A percentile compares a stretch with the other conserved stretches of the same genome.
Evolutionary conservation across 2,888 invertebrate genomes (phyloP).

Genomic region (Acronicta alni): DNA sequence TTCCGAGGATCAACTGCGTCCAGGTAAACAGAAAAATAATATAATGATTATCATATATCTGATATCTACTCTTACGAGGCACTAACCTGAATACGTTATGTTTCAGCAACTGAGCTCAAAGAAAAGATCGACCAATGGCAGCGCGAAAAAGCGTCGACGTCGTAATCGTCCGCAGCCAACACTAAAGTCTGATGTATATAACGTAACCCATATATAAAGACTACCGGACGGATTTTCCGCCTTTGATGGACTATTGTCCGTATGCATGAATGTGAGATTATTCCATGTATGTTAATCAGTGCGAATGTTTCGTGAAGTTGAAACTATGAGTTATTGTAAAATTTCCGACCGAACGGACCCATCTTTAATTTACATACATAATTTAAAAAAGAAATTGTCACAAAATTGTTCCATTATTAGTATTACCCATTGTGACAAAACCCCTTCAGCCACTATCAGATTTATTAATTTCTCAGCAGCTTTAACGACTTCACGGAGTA

Average conservation of each 20-base stretch:
- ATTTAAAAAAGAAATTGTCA: constrained; percentile 51
- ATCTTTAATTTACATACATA: constrained; percentile 51
- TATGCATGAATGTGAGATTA: constrained; percentile 83
- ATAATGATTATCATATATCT: neutral
- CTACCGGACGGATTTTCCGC: constrained; percentile 77
- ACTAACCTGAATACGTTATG: constrained; percentile 13
- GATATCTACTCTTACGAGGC: neutral
- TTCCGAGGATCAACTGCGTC: constrained; percentile 97
- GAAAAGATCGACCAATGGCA: constrained; percentile 96
- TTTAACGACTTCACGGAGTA: constrained; percentile 35
- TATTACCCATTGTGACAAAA: constrained; percentile 41
- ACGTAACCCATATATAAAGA: constrained; percentile 78
- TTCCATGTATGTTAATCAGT: constrained; percentile 75
- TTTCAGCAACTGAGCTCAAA: constrained; percentile 94
- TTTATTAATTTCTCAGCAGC: constrained; percentile 33
- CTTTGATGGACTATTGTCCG: constrained; percentile 82
- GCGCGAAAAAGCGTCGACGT: constrained; percentile 90
- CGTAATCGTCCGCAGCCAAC: constrained; percentile 77
- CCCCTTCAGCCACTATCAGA: constrained; percentile 30
- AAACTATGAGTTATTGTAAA: constrained; percentile 42
- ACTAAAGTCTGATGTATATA: constrained; percentile 87
- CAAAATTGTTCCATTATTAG: constrained; percentile 55
- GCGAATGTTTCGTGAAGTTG: constrained; percentile 66
- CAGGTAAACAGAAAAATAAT: constrained; percentile 91
- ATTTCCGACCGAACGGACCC: constrained; percentile 36